phyloP scores from a whole-genome alignment of 1,140 invertebrate species.

The Penaeus vannamei region DNA sequence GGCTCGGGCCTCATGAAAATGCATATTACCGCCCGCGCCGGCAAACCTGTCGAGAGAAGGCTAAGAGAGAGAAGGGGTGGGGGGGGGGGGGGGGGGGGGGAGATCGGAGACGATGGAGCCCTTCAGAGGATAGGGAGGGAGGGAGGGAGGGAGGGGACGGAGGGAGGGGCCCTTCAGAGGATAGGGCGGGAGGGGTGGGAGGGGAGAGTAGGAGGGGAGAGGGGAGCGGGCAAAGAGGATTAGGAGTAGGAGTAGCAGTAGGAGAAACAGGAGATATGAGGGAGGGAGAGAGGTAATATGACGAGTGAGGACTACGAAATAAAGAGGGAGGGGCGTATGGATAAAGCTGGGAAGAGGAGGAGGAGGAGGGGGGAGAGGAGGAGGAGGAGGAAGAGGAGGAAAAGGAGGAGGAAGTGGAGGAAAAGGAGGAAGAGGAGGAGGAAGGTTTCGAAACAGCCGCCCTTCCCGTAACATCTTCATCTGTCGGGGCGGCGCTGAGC shows the following conservation, averaged over 20 bases:
- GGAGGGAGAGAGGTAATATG: neutral
- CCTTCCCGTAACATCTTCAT: too few species aligned
- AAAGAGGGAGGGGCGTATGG: neutral
- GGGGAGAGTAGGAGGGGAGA: neutral
- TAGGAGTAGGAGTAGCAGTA: neutral
- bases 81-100: neutral
- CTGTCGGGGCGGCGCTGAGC: too few species aligned
- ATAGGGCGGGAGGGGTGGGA: too few species aligned
- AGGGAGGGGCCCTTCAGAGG: too few species aligned
- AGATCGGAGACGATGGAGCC: neutral
- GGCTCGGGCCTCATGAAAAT: slow-evolving; percentile 62
- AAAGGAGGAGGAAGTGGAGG: neutral
- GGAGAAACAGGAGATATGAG: neutral
- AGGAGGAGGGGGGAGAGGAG: neutral
- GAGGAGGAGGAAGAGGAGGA: too few species aligned
- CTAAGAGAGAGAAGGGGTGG: slow-evolving; percentile 32
- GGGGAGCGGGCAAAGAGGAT: neutral
- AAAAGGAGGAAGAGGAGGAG: neutral
- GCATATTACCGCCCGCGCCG: slow-evolving; percentile 53
- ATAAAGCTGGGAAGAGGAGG: neutral
- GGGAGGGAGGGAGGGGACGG: neutral
- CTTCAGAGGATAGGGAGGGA: neutral
- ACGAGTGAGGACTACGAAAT: neutral
- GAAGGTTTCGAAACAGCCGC: too few species aligned
- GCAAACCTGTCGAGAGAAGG: slow-evolving; percentile 26